Conservation (phyloP, 2,113 vertebrate genomes). For the Falco punctatus region DNA sequence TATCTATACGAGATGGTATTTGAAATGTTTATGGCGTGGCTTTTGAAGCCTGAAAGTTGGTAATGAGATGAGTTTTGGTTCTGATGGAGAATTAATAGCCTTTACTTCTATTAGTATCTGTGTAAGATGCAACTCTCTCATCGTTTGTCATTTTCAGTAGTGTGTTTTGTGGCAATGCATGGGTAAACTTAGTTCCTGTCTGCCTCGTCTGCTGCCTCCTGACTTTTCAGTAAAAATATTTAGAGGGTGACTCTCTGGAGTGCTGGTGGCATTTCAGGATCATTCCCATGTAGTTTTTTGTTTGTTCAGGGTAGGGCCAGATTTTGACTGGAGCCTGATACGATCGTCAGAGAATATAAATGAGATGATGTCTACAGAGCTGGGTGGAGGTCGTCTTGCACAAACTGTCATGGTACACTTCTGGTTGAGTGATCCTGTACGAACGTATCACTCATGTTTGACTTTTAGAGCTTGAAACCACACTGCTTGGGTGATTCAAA, state of each 20-base stretch:
- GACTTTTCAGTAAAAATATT: neutral
- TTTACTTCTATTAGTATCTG: neutral
- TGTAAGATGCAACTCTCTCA: neutral
- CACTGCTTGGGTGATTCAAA: neutral
- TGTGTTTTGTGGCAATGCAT: neutral
- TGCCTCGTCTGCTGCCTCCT: neutral
- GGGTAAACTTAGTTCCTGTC: neutral
- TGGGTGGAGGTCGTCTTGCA: conserved; percentile 44
- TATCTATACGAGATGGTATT: neutral
- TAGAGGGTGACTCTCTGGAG: neutral
- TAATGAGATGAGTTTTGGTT: neutral
- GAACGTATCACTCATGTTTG: neutral
- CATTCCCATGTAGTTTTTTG: neutral
- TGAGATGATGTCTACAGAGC: conserved; percentile 57
- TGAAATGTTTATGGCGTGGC: neutral
- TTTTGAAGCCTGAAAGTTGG: neutral
- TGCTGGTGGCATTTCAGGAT: conserved; percentile 23
- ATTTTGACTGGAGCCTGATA: conserved; percentile 13
- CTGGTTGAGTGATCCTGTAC: neutral
- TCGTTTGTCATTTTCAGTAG: neutral
- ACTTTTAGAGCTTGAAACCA: neutral
- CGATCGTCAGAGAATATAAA: neutral
- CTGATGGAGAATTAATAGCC: neutral
- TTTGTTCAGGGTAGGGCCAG: conserved; percentile 42
- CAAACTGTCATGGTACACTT: neutral